Conservation (phyloP, 2,888 invertebrate genomes). For the Neocrepidodera transversa region DNA sequence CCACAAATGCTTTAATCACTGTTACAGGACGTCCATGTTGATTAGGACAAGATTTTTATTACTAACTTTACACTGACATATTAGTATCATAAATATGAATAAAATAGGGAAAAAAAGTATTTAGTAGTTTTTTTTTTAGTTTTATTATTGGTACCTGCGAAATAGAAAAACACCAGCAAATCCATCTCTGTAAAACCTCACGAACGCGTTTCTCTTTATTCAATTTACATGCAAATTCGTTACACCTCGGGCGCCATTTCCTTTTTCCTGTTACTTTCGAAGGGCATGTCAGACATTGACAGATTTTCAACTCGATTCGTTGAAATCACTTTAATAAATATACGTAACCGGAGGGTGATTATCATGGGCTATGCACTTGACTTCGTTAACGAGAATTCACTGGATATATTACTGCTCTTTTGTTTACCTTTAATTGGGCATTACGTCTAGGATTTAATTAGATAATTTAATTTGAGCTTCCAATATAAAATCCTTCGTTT, state of each 20-base stretch:
- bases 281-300: constrained; percentile 47
- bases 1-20: no score
- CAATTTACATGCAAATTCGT: constrained; percentile 52
- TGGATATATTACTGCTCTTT: constrained; percentile 25
- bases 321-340: constrained; percentile 43
- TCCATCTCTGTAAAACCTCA: constrained; percentile 29
- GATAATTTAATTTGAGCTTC: constrained; percentile 4
- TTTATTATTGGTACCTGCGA: no score
- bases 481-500: constrained; percentile 3
- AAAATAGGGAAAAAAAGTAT: no score
- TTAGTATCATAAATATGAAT: no score
- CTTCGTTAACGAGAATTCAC: constrained; percentile 25
- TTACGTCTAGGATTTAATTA: constrained; percentile 15
- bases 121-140: no score
- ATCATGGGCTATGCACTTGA: constrained; percentile 30
- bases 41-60: no score
- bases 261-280: constrained; percentile 46
- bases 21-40: no score
- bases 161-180: background rate
- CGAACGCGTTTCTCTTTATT: constrained; percentile 45
- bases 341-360: constrained; percentile 38
- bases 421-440: constrained; percentile 9
- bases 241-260: constrained; percentile 41
- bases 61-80: no score
- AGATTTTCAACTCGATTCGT: constrained; percentile 48